Base-by-base conservation (phyloP, 2,113 vertebrate species). In the Callipepla squamata region DNA sequence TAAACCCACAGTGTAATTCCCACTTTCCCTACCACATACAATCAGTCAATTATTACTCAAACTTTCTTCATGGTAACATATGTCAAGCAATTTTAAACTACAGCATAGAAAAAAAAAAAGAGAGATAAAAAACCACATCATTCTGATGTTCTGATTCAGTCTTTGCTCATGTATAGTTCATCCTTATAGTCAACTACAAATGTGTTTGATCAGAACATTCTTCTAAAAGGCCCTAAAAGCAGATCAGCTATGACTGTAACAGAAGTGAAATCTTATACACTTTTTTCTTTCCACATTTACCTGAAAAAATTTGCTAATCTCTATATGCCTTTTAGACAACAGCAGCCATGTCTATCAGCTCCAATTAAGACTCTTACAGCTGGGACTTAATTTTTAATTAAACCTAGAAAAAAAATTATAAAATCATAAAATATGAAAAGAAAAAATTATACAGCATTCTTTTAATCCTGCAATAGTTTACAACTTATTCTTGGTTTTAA, bases 41-140 rank as follows among this genome's bases (percentile, higher is more conserved):
- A 76, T 44, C 63, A 50, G 25, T 87, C 63, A 84, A 89, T 80
- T 85, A 75, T 50, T 94, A 77, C 25, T 80, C 74, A 58, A 80
- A 44, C 42, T 77, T 38, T 84, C 51, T 93, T 88, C 62, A 75
- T 17, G 88, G 47, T 53, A 92, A 70, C 25, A 15, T 22, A 51
- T 12, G 11, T 51, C 42, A 88, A 86, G 84, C 15, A 19, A 59
- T 66, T 94, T 80, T 26, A 73, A 92, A 80, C 48, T 78, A 36
- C 21, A 44, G 40, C 63, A 58, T 7, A 67, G 55, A 30, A 70
- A 86, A 85, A 77, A 18, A 91, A 63, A 40, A 1, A 40, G 5
- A 40, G 40, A 40, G 40, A 40, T 40, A 40, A 40, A 40, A 40
- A 40, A 40, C 40, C 45, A 1, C 38, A 55, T 30, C 7, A 13